Evolutionary conservation across 30 jellyfish, hydroid and myxozoan genomes (phyloP).

Genomic region (Aurelia sp.): DNA sequence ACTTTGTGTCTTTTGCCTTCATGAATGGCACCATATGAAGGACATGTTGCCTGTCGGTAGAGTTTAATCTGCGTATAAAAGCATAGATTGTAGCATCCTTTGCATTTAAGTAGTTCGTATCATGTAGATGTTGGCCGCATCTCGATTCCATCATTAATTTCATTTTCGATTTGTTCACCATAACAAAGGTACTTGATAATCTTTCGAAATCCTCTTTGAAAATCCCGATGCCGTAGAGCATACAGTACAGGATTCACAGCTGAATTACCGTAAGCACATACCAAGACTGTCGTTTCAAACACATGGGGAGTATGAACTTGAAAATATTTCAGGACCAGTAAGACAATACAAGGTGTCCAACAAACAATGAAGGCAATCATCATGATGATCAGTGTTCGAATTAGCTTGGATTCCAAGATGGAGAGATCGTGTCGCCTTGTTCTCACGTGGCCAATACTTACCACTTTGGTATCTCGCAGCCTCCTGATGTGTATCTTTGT

Average conservation of each 20-base stretch:
- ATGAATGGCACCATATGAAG: too few relatives aligned
- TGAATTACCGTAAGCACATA: slow-evolving; percentile 62
- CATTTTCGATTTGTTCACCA: slow-evolving; percentile 14
- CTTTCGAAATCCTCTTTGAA: slow-evolving; percentile 63
- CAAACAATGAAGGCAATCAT: slow-evolving; percentile 40
- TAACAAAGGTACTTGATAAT: slow-evolving; percentile 4
- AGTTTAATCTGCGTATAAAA: too few relatives aligned
- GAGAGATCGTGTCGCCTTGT: not conserved
- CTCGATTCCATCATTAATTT: not conserved
- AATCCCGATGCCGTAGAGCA: slow-evolving; percentile 67
- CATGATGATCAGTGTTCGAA: slow-evolving; percentile 52
- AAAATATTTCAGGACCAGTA: not conserved
- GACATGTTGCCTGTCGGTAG: too few relatives aligned
- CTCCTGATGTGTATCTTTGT: slow-evolving; percentile 33
- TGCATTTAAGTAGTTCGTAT: not conserved
- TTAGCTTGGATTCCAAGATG: slow-evolving; percentile 28
- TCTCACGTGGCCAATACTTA: not conserved
- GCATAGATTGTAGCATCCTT: not conserved
- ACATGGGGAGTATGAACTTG: not conserved
- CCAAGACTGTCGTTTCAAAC: slow-evolving; percentile 25
- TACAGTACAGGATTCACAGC: slow-evolving; percentile 76
- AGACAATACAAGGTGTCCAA: slow-evolving; percentile 43
- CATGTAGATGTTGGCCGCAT: too few relatives aligned
- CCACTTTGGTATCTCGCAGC: slow-evolving; percentile 21
- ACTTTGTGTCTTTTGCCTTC: too few relatives aligned